Percentiles rank a stretch among this genome's conserved stretches.
Evolutionary conservation across 2,797 vertebrate genomes (phyloP).

Genomic region (Protosalanx chinensis): DNA sequence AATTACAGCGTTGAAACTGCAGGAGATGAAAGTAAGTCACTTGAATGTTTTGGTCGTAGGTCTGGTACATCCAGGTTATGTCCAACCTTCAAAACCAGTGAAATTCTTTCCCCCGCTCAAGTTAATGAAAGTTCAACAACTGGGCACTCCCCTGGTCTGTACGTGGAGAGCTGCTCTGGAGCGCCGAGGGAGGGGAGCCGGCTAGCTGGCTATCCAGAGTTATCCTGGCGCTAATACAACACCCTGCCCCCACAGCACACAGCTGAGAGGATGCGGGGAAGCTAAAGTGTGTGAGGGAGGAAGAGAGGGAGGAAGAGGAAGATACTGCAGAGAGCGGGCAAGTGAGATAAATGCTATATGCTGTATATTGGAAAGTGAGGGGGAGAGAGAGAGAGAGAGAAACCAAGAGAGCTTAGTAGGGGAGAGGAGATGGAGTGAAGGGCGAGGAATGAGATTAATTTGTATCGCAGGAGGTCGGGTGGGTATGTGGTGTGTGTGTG

Average conservation of each 20-base stretch:
- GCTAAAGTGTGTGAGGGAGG: background rate
- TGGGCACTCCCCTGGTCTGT: too few relatives aligned
- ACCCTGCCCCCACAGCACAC: conserved; percentile 16
- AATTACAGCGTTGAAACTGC: too few relatives aligned
- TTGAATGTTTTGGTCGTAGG: too few relatives aligned
- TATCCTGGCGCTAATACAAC: conserved; percentile 50
- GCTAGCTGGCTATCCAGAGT: conserved; percentile 36
- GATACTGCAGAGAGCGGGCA: conserved; percentile 51
- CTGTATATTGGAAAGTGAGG: conserved; percentile 50
- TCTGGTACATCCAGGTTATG: too few relatives aligned
- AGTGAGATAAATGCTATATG: conserved; percentile 42
- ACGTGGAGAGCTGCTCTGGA: too few relatives aligned
- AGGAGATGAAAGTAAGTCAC: too few relatives aligned
- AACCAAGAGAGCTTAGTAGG: conserved; percentile 59
- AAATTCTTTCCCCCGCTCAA: too few relatives aligned
- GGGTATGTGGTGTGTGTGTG: conserved; percentile 26
- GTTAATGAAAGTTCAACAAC: too few relatives aligned
- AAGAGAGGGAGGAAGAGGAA: background rate
- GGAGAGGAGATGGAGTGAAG: conserved; percentile 63
- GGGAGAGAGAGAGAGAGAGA: conserved; percentile 65
- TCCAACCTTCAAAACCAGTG: too few relatives aligned
- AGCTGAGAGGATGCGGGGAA: conserved; percentile 26
- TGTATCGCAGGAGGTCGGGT: conserved; percentile 59
- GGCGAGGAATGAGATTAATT: conserved; percentile 74
- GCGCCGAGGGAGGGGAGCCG: too few relatives aligned